Base-by-base conservation (phyloP, 30 jellyfish, hydroid and myxozoan species). In the Hydractinia echinata region DNA sequence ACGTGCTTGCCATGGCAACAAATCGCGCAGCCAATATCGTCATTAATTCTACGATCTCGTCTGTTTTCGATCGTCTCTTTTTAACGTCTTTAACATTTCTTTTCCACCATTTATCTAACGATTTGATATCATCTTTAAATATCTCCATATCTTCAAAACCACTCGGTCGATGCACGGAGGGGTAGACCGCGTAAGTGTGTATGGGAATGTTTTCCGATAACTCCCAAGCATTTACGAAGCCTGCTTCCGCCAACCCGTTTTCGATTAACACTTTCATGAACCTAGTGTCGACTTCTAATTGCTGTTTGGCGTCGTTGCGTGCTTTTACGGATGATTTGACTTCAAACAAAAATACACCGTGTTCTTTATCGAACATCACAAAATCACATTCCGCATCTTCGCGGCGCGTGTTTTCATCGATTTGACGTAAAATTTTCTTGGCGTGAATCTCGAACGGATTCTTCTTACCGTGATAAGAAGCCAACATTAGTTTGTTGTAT, bases 381-480 rank as follows among this genome's bases (percentile, higher is more conserved):
- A 64, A 64, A 64, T 64, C 74, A 13, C 74, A 64, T 64, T 64
- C 74, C 51, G 74, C 74, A 64, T 64, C 74, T 64, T 64, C 74
- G 7, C 74, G 74, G 16, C 74, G 74, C 4, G 74, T n/a, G 39
- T 64, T 64, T 13, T 64, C 74, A 51, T 64, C 74, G 39, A 64
- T 64, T n/a, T 64, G 74, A n/a, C 74, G 74, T 13, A 64, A 64
- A 6, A 64, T 64, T 64, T 7, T 51, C 18, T 64, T 64, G 74
- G 74, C 74, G 18, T 64, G 74, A 64, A 64, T 64, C 74, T 64
- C 74, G 74, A n/a, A 64, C 74, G 74, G 74, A 64, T 64, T 64
- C 8, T 51, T 44, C 39, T 3, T 7, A 51, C 39, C 51, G 10
- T 64, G 74, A 13, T 64, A 64, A 13, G 19, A 64, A 8, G 74